These are phyloP conservation scores for Macroramphosus scolopax DNA, from an alignment of 2,797 vertebrate genomes.

Conservation along the genomic window DNA sequence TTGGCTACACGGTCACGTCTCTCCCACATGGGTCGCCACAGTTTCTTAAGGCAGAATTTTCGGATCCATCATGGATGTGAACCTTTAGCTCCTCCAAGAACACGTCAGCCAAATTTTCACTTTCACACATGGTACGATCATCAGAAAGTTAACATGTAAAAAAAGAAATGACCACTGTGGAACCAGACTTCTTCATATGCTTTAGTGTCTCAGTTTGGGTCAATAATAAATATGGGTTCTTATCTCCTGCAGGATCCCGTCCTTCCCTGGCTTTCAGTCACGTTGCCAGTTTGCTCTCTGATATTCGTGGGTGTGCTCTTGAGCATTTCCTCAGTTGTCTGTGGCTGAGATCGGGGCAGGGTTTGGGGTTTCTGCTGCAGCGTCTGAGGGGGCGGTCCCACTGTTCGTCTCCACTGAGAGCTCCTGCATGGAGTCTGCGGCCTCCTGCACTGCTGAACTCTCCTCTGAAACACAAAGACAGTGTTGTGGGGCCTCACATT, in stretches of 20 bases:
- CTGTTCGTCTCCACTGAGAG: constrained; percentile 53
- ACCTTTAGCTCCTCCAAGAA: constrained; percentile 1
- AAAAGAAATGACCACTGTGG: constrained; percentile 12
- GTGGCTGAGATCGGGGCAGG: constrained; percentile 33
- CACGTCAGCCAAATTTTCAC: constrained; percentile 18
- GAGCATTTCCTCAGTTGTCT: constrained; percentile 55
- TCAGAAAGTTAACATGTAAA: constrained; percentile 20
- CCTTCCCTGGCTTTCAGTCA: constrained; percentile 22
- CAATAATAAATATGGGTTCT: constrained; percentile 40
- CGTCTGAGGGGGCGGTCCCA: constrained; percentile 31
- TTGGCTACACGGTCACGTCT: constrained; percentile 17
- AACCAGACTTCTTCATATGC: constrained; percentile 15
- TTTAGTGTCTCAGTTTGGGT: constrained; percentile 19
- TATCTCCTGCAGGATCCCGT: constrained; percentile 11
- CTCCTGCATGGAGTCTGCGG: constrained; percentile 62
- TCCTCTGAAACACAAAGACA: constrained; percentile 57
- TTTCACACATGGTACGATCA: constrained; percentile 32
- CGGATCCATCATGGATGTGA: constrained; percentile 8
- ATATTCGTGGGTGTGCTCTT: not conserved
- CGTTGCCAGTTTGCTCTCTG: constrained; percentile 12
- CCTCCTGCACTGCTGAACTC: constrained; percentile 48
- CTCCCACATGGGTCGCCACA: constrained; percentile 40
- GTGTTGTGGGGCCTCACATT: too few species aligned
- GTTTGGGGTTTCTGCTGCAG: constrained; percentile 32
- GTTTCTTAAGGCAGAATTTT: constrained; percentile 63